Evolutionary conservation across 2,888 invertebrate genomes (phyloP).

Genomic region (Orchesellides sinensis): DNA sequence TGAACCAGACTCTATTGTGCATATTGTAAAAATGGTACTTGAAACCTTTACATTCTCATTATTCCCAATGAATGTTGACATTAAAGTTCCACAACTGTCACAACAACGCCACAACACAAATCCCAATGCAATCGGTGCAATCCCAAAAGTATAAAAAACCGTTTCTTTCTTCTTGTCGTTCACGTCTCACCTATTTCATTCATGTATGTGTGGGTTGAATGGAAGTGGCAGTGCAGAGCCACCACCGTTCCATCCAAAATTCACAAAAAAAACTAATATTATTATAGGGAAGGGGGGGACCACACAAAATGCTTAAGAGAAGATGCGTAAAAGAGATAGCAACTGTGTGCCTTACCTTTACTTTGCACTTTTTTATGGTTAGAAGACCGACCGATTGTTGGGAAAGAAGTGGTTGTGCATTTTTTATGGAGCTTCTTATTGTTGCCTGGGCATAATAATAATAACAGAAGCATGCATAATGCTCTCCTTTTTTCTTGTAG

Average conservation of each 20-base stretch:
- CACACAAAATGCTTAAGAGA: not conserved
- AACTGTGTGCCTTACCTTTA: no score
- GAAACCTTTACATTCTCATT: no score
- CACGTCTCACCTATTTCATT: no score
- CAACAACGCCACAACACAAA: not conserved
- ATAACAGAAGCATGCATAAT: slow-evolving; percentile 7
- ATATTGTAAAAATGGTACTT: no score
- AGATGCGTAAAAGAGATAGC: not conserved
- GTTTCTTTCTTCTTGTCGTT: no score
- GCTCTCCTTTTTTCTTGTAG: not conserved
- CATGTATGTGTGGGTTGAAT: not conserved
- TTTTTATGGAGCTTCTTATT: not conserved
- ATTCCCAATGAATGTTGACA: slow-evolving; percentile 28
- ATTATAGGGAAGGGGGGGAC: not conserved
- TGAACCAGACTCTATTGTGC: no score
- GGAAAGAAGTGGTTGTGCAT: not conserved
- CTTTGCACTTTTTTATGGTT: not conserved
- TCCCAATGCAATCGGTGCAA: not conserved
- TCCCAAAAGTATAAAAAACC: no score
- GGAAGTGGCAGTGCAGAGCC: not conserved
- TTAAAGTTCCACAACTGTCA: slow-evolving; percentile 30
- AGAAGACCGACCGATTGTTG: not conserved
- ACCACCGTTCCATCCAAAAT: no score
- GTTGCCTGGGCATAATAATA: no score
- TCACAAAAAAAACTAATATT: not conserved